Conservation (phyloP, 2,113 vertebrate genomes). For the Trinectes maculatus region DNA sequence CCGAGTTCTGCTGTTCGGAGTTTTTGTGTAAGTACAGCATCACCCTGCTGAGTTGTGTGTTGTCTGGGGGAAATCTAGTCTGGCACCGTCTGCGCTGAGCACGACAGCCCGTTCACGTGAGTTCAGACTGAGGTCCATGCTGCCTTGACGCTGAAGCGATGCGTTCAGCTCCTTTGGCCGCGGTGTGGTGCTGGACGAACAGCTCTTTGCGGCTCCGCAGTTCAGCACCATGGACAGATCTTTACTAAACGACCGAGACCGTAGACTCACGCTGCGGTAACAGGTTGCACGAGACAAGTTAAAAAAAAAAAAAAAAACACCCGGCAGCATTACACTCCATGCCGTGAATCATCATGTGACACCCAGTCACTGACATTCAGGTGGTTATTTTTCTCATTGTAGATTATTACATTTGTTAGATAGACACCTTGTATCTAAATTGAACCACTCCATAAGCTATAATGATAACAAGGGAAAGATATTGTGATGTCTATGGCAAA, state of each 20-base stretch:
- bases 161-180: conserved; percentile 17
- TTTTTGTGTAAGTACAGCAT: conserved; percentile 83
- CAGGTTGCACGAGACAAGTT: conserved; percentile 64
- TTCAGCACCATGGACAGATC: conserved; percentile 43
- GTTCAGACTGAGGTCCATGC: neutral
- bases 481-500: neutral
- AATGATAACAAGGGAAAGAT: too few species aligned
- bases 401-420: neutral
- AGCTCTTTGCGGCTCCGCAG: conserved; percentile 22
- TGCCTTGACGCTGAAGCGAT: neutral
- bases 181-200: conserved; percentile 49
- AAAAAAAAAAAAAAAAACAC: too few species aligned
- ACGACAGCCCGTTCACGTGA: neutral
- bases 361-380: too few species aligned
- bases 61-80: neutral
- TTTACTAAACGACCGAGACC: neutral
- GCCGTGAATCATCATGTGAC: neutral
- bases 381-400: neutral
- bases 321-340: neutral
- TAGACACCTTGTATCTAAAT: too few species aligned
- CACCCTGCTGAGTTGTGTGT: neutral
- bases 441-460: too few species aligned
- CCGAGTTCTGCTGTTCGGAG: conserved; percentile 84
- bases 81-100: neutral
- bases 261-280: conserved; percentile 45